These are phyloP conservation scores for Dromococcyx pavoninus DNA, from an alignment of 2,797 vertebrate species.

Conservation along the genomic window DNA sequence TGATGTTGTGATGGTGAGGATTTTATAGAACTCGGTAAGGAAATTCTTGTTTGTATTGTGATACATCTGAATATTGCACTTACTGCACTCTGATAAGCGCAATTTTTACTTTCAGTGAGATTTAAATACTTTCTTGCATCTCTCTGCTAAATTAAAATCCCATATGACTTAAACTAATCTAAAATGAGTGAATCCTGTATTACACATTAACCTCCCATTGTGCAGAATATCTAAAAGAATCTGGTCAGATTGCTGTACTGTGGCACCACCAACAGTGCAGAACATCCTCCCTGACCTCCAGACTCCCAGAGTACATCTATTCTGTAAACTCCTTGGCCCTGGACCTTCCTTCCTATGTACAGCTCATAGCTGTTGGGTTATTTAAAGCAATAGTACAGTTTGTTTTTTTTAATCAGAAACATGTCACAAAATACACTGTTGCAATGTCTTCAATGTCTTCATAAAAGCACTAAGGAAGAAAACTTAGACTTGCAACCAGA, in stretches of 20 bases:
- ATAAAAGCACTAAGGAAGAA: neutral
- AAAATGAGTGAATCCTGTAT: neutral
- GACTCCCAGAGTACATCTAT: neutral
- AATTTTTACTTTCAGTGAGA: neutral
- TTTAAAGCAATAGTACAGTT: fast-evolving
- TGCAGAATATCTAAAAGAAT: neutral
- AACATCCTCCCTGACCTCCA: neutral
- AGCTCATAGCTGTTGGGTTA: neutral
- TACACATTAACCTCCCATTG: fast-evolving
- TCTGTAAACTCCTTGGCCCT: neutral
- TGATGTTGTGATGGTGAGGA: too few relatives aligned
- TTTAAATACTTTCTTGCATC: neutral
- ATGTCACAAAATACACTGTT: neutral
- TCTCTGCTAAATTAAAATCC: neutral
- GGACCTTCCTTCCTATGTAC: neutral
- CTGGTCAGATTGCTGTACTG: neutral
- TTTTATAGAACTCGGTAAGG: too few relatives aligned
- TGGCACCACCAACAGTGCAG: neutral
- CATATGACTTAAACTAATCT: neutral
- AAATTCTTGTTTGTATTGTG: too few relatives aligned
- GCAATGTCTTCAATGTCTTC: neutral
- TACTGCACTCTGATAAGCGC: fast-evolving
- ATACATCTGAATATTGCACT: too few relatives aligned
- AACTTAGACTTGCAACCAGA: neutral
- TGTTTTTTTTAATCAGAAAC: neutral